These are phyloP conservation scores for Struthio camelus DNA, from an alignment of 2,113 vertebrate species.

Conservation along the genomic window DNA sequence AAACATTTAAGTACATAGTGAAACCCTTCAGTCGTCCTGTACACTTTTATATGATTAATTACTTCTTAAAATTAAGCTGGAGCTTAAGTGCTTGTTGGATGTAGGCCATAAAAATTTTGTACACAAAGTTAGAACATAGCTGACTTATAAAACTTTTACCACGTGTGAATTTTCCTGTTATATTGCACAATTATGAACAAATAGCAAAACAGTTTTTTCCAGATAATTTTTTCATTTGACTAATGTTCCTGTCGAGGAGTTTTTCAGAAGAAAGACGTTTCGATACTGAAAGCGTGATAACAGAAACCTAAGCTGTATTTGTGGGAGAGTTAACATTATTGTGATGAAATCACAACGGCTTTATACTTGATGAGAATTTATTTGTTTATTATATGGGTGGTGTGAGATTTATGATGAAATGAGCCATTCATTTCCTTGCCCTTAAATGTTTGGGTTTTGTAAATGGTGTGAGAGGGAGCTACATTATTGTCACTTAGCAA, in stretches of 20 bases:
- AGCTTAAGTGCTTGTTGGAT: not conserved
- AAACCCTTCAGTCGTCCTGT: conserved; percentile 12
- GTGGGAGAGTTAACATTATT: not conserved
- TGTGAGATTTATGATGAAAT: not conserved
- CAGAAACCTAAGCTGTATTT: not conserved
- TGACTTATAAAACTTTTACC: not conserved
- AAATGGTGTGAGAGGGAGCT: not conserved
- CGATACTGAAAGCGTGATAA: not conserved
- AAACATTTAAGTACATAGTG: not conserved
- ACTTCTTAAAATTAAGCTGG: conserved; percentile 42
- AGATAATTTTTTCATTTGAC: not conserved
- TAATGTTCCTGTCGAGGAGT: not conserved
- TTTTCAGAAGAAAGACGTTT: not conserved
- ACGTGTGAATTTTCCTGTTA: not conserved
- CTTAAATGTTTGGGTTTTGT: conserved; percentile 6
- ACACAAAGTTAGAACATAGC: not conserved
- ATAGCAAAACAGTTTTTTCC: not conserved
- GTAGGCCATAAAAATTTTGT: conserved; percentile 1
- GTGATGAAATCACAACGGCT: conserved; percentile 35
- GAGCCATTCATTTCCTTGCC: conserved; percentile 32
- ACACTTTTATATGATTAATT: conserved; percentile 35
- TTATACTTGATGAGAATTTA: conserved; percentile 35
- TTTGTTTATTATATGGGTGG: conserved; percentile 25
- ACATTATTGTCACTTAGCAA: conserved; percentile 63
- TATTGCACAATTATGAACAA: conserved; percentile 2